Base-by-base conservation (phyloP, 2,113 vertebrate genomes). In the Cottus gobio region DNA sequence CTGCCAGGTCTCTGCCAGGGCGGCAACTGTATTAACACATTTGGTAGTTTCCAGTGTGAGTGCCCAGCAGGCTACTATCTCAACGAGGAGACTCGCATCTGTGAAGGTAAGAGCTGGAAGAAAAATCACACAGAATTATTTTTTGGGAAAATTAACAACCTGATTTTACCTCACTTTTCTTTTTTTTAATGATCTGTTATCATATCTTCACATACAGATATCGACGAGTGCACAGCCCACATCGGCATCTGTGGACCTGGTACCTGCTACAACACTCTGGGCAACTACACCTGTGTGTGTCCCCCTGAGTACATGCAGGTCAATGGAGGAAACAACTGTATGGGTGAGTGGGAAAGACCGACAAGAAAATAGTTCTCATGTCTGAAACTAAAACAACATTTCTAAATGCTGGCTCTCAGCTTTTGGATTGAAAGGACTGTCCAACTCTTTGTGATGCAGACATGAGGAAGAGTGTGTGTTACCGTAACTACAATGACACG, bases 11-110 rank as follows among this genome's bases (percentile, higher is more conserved):
- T 99, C 42, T 99, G 97, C 89, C 97, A 96, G 78, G 97, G 97
- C 0, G 97, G 97, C 12, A 94, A 96, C 85, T 99, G 97, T 0
- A 94, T 97, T 34, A 99, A 99, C 89, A 97, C 96, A 2, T 99
- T 99, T 3, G 97, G 97, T 71, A 99, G 97, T 85, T 99, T 99
- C 94, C 97, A 97, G 93, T 99, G 98, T 0, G 95, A 97, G 52
- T 98, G 97, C 66, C 97, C 96, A 3, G 89, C 94, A 0, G 97
- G 97, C 16, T 98, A 97, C 89, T 97, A 96, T 88, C 96, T 99
- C 54, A 96, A 94, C 0, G 96, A 96, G 85, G 96, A 96, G 82
- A 97, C 95, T 0, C 95, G 96, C 39, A 95, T 96, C 89, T 99
- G 98, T 48, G 96, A 97, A 88, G 97, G 98, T 99, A 90, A 94